Evolutionary conservation across 2,113 vertebrate species (phyloP), one percentile per base, ranked within the genome.

Genomic region (Pomatostomus ruficeps): DNA sequence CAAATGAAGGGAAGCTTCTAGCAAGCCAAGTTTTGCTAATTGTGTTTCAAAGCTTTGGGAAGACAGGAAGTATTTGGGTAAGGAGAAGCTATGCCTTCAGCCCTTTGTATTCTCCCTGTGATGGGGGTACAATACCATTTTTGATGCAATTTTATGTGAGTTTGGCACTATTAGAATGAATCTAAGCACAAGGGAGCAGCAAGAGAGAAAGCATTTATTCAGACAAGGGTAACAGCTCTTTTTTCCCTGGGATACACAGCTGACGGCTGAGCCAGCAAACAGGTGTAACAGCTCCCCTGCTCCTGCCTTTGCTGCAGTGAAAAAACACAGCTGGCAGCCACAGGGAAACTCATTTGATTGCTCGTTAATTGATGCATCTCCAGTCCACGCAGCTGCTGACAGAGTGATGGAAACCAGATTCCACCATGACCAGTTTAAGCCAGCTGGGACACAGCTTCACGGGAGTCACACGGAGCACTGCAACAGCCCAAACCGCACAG

Each of bases 151-250:
- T 89, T 31, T 35, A 8, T 54, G 6, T 36, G 35, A 14, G 13
- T 51, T 21, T 71, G 65, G n/a, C 31, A 59, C 11, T 29, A 40
- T 17, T 23, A n/a, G 35, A 87, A 29, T 9, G 18, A 90, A 5
- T 49, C 59, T 15, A 87, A 84, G 55, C 38, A 59, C 78, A 91
- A 55, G 17, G 26, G 25, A 89, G 35, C 43, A 46, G n/a, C 25
- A 33, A 90, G 28, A 71, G 26, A 95, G 42, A 89, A 94, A 88
- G 52, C 63, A 38, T 97, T 96, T 97, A 96, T 94, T 96, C 63
- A 72, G 74, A 83, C 22, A 85, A 55, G 35, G 63, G 12, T 63
- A 91, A 38, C 28, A 76, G 26, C 36, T 83, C 10, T 76, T 93
- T 93, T 66, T 80, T 63, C 88, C 72, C 51, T 67, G 67, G 70